phyloP scores from a whole-genome alignment of 2,888 invertebrate species.

The Gortyna flavago region DNA sequence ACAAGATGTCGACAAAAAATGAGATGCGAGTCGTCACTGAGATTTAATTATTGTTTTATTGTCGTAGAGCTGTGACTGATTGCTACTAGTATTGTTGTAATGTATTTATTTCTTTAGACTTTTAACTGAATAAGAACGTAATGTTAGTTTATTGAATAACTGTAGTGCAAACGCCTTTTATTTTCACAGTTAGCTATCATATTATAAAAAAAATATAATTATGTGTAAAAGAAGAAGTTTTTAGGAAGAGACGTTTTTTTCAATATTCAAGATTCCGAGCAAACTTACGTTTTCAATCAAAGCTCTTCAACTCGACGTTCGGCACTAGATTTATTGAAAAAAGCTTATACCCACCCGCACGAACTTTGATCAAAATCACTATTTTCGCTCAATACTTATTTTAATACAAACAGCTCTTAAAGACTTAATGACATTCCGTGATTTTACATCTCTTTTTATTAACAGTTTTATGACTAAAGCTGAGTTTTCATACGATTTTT shows the following conservation, averaged over 20 bases:
- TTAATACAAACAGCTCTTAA: slow-evolving; percentile 11
- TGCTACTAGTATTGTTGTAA: slow-evolving; percentile 16
- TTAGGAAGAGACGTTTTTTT: neutral
- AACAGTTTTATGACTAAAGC: slow-evolving; percentile 43
- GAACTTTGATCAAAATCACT: slow-evolving; percentile 41
- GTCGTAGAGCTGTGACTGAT: slow-evolving; percentile 36
- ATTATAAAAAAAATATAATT: neutral
- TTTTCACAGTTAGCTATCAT: neutral
- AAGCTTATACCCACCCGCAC: slow-evolving; percentile 28
- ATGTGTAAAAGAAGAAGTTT: neutral
- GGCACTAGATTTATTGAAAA: slow-evolving; percentile 30
- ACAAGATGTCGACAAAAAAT: slow-evolving; percentile 43
- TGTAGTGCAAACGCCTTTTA: neutral
- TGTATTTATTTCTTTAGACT: neutral
- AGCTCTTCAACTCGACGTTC: slow-evolving; percentile 21
- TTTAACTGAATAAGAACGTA: neutral
- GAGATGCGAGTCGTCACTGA: slow-evolving; percentile 39
- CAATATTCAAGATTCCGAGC: slow-evolving; percentile 17
- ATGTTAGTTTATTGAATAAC: neutral
- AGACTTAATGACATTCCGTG: slow-evolving; percentile 36
- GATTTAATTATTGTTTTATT: slow-evolving; percentile 47
- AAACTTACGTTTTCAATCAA: slow-evolving; percentile 31
- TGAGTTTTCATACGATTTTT: slow-evolving; percentile 58
- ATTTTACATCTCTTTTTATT: slow-evolving; percentile 50
- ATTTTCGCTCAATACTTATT: slow-evolving; percentile 11